A percentile compares a stretch with the other conserved stretches of the same genome.
Evolutionary conservation across 2,888 invertebrate genomes (phyloP).

Genomic region (Ophion slaviceki): DNA sequence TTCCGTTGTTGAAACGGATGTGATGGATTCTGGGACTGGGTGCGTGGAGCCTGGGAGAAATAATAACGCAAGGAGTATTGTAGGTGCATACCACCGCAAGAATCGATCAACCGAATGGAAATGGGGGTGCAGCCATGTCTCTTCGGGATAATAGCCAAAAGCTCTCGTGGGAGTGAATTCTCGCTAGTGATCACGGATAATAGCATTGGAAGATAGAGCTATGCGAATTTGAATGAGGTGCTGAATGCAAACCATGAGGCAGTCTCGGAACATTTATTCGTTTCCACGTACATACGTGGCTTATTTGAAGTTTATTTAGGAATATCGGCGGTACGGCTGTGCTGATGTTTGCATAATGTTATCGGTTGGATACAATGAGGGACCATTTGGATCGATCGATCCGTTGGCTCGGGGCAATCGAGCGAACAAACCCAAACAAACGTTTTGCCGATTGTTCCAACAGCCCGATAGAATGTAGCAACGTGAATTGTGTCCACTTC

Average conservation of each 20-base stretch:
- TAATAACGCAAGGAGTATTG: conserved; percentile 39
- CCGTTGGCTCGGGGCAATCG: no score
- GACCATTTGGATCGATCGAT: no score
- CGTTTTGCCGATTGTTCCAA: not conserved
- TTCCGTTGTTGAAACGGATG: conserved; percentile 35
- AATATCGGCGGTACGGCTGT: not conserved
- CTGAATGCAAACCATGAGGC: not conserved
- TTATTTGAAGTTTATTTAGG: not conserved
- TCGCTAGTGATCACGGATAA: conserved; percentile 29
- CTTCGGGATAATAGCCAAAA: conserved; percentile 47
- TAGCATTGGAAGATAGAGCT: not conserved
- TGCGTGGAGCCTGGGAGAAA: conserved; percentile 35
- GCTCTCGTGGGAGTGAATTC: conserved; percentile 25
- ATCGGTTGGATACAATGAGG: no score
- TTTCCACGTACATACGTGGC: not conserved
- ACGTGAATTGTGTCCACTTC: not conserved
- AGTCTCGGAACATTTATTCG: not conserved
- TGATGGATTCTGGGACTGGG: conserved; percentile 50
- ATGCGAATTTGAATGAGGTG: not conserved
- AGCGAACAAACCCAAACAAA: not conserved
- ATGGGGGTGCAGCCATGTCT: conserved; percentile 31
- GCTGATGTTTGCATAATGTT: no score
- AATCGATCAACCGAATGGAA: conserved; percentile 40
- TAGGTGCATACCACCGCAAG: conserved; percentile 12
- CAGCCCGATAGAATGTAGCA: not conserved